Evolutionary conservation across 1,140 invertebrate species (phyloP), one percentile per base, ranked within the genome.

Genomic region (Brachionus rotundiformis): DNA sequence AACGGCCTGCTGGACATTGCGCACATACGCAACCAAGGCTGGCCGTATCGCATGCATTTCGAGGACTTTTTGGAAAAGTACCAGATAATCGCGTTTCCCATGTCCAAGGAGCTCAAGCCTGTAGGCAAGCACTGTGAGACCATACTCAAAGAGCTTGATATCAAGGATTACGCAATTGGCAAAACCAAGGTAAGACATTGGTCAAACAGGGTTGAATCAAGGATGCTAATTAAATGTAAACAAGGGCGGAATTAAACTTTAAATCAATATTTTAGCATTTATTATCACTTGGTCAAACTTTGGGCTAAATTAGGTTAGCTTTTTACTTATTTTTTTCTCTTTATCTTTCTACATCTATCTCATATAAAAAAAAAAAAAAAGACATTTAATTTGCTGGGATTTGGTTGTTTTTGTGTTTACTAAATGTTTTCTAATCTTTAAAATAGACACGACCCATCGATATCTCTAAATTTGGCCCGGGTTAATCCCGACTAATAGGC

Each of bases 1-100:
- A 86, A 86, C 81, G 87, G 87, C 0, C 63, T 87, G 0, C 79
- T 84, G 3, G 86, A 87, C 49, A 84, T 86, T 8, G 85, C 86
- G 3, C 83, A 84, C 29, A 87, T 87, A 6, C 41, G 86, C 25
- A 85, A 86, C 79, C 83, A 84, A 83, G 87, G 87, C n/a, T 88
- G 84, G 82, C 82, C 86, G 2, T 81, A 84, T 19, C 81, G 86
- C 82, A 85, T 87, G 44, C 82, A 83, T 6, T 88, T 88, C 84
- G 82, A 83, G 16, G 84, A 85, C 0, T 86, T 87, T 83, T 82
- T 87, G 6, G 76, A 82, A 3, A 85, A 84, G 85, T 87, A 82
- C 41, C 41, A 81, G 59, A 31, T 81, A 29, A 36, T 81, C 7
- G 31, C 27, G 25, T 81, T 39, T 65, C 79, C 59, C 0, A 63